Base-by-base conservation (phyloP, 2,888 invertebrate species). In the Tortrix viridana region DNA sequence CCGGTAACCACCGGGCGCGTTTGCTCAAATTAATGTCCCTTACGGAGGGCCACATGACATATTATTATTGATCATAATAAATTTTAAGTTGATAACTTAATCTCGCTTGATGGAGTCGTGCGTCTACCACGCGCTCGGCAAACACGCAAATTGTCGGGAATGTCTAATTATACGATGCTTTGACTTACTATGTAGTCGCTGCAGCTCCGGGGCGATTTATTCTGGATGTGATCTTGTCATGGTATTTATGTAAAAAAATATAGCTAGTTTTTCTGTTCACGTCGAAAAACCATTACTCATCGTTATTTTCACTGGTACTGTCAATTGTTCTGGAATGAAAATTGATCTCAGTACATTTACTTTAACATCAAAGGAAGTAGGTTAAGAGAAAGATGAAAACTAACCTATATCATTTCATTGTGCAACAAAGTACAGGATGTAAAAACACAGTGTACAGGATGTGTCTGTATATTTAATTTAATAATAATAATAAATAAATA, bases 61-160 rank as follows among this genome's bases (percentile, higher is more conserved):
- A 70, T 67, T 68, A 70, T 84, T 82, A 85, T 82, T 81, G 80
- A 74, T 66, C 70, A 69, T 74, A 81, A 63, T 84, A 83, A 85
- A 84, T 84, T 74, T 76, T 71, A 68, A 76, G 73, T 79, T 82
- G 80, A 84, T 84, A 83, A 81, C 84, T 83, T 85, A 84, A 85
- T 85, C 79, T 80, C 65, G 65, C 71, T 67, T 75, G 75, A 80
- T 79, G 73, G 71, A 63, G 68, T 67, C 60, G 53, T 69, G 65
- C 64, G 57, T 66, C 58, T 61, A 32, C 65, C 69, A 61, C 71
- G 76, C 65, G 69, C 69, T 72, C 67, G 65, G 69, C 71, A 69
- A 69, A 67, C 68, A 63, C 66, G 68, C 50, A 65, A 61, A 73
- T 67, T 66, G 69, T 67, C 58, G 65, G 16, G 48, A 37, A 22